These are phyloP conservation scores for Vollenhovia emeryi DNA, from an alignment of 1,140 invertebrate genomes.

Conservation along the genomic window DNA sequence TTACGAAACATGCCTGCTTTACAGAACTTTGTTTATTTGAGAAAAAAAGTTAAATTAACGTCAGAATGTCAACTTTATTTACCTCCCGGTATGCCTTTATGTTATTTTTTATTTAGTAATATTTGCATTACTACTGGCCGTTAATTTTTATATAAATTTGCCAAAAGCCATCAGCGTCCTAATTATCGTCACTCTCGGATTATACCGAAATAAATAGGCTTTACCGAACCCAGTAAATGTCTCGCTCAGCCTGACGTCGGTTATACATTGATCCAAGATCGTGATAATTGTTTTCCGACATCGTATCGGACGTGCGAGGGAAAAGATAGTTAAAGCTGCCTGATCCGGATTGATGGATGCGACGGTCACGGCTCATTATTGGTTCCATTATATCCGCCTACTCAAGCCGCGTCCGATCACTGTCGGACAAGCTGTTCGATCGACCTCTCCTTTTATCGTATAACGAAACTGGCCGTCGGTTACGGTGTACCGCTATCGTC, in stretches of 20 bases:
- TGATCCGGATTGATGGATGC: slow-evolving; percentile 78
- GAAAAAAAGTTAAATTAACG: not conserved
- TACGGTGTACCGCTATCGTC: not conserved
- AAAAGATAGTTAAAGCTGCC: slow-evolving; percentile 52
- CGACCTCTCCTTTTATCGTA: slow-evolving; percentile 64
- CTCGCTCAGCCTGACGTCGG: not conserved
- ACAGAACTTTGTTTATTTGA: not conserved
- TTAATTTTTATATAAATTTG: not conserved
- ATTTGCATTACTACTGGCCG: too few relatives aligned
- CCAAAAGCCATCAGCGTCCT: not conserved
- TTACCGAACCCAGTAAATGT: not conserved
- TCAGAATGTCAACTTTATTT: not conserved
- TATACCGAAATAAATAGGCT: not conserved
- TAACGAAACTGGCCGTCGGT: slow-evolving; percentile 65
- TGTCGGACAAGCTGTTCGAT: slow-evolving; percentile 75
- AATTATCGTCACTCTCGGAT: not conserved
- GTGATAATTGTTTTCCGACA: slow-evolving; percentile 75
- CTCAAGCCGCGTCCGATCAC: slow-evolving; percentile 65
- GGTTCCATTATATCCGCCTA: slow-evolving; percentile 77
- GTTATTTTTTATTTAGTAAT: not conserved
- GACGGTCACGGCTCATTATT: slow-evolving; percentile 75
- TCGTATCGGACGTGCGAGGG: slow-evolving; percentile 49
- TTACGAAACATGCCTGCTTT: not conserved
- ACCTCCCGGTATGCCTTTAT: not conserved
- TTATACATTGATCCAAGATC: not conserved